A percentile compares a stretch with the other conserved stretches of the same genome.
These are phyloP conservation scores for Aphaenogaster rudis DNA, from an alignment of 1,140 invertebrate genomes.

Conservation along the genomic window DNA sequence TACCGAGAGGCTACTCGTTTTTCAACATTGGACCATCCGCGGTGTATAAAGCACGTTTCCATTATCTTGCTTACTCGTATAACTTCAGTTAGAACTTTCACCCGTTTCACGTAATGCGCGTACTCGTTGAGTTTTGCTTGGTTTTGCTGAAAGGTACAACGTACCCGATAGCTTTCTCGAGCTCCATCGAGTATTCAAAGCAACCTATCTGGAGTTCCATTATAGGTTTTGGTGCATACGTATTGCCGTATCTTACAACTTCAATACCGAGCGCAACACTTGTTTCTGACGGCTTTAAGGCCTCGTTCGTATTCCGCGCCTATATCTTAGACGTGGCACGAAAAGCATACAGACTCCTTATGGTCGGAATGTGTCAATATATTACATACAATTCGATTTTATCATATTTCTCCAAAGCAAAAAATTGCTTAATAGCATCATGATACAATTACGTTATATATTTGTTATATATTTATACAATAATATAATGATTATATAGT, in stretches of 20 bases:
- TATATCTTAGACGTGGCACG: constrained; percentile 37
- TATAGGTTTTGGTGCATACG: constrained; percentile 72
- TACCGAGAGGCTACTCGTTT: constrained; percentile 38
- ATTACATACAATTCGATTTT: constrained; percentile 25
- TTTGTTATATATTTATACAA: background rate
- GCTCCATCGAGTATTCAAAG: constrained; percentile 72
- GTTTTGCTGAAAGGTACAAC: constrained; percentile 30
- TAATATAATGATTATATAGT: background rate
- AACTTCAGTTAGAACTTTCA: background rate
- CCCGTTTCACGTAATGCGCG: constrained; percentile 13
- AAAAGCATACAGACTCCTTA: constrained; percentile 18
- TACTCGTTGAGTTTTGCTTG: constrained; percentile 27
- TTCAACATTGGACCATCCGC: constrained; percentile 12
- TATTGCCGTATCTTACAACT: constrained; percentile 72
- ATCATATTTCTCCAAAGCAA: background rate
- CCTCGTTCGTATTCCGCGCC: constrained; percentile 67
- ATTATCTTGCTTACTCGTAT: constrained; percentile 25
- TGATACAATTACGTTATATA: background rate
- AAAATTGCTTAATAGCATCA: background rate
- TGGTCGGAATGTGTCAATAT: constrained; percentile 23
- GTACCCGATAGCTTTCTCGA: constrained; percentile 35
- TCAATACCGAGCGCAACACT: constrained; percentile 73
- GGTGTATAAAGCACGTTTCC: constrained; percentile 14
- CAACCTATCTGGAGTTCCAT: constrained; percentile 70
- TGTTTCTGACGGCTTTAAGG: constrained; percentile 74